These are phyloP conservation scores for Sebastes steindachneri DNA, from an alignment of 2,797 vertebrate genomes.

Conservation along the genomic window DNA sequence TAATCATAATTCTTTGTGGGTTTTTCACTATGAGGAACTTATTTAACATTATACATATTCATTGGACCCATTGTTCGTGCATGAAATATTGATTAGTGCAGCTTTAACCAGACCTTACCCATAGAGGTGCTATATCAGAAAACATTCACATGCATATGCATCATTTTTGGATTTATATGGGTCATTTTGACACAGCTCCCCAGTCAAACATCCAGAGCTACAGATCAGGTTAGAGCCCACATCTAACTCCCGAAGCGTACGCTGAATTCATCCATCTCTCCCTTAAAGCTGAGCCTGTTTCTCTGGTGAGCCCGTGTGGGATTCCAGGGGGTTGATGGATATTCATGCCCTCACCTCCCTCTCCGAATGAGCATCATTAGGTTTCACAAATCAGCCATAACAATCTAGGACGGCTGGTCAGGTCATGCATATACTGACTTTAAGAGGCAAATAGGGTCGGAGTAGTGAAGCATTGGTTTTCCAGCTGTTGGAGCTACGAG, in stretches of 20 bases:
- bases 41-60: not conserved
- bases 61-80: not conserved
- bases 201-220: not conserved
- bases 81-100: not conserved
- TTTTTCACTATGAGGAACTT: accelerated
- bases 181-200: not conserved
- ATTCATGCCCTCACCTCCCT: slow-evolving; percentile 27
- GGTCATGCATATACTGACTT: slow-evolving; percentile 18
- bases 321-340: slow-evolving; percentile 37
- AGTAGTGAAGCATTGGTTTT: not conserved
- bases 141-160: not conserved
- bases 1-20: not conserved
- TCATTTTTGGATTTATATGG: not conserved
- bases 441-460: slow-evolving; percentile 20
- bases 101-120: not conserved
- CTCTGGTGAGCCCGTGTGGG: slow-evolving; percentile 7
- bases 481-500: not conserved
- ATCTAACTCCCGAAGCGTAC: slow-evolving; percentile 31
- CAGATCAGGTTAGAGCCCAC: slow-evolving; percentile 26
- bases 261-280: slow-evolving; percentile 38
- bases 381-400: slow-evolving; percentile 23
- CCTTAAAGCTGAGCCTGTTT: slow-evolving; percentile 32
- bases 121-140: not conserved
- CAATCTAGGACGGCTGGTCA: not conserved
- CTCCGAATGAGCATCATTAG: slow-evolving; percentile 31